phyloP scores from a whole-genome alignment of 2,888 invertebrate species.

The Neoitamus cyanurus region DNA sequence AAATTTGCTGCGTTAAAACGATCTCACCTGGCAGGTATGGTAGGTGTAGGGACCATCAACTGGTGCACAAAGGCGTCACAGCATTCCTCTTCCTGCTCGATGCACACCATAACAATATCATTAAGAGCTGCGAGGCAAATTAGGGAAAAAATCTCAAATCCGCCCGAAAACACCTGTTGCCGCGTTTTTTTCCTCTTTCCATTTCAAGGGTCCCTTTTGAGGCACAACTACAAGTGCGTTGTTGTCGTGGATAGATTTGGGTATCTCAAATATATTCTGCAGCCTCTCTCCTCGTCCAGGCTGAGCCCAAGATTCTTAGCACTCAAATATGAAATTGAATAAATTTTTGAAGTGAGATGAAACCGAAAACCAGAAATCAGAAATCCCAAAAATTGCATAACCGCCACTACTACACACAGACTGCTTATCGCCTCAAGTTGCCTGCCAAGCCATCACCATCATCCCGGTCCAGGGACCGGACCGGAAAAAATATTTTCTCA shows the following conservation, averaged over 20 bases:
- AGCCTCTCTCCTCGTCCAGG: neutral
- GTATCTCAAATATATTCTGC: neutral
- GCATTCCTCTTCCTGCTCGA: neutral
- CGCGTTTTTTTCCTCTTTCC: neutral
- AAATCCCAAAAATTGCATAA: neutral
- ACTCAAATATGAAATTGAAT: neutral
- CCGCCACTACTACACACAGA: neutral
- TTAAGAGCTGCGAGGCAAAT: neutral
- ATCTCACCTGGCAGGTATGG: neutral
- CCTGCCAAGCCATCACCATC: neutral
- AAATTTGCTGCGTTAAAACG: neutral
- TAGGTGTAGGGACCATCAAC: neutral
- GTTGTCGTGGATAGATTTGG: neutral
- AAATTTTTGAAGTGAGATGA: neutral
- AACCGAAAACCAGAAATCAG: neutral
- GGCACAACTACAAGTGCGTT: neutral
- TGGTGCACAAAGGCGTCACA: neutral
- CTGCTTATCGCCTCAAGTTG: neutral
- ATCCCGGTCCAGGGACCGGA: neutral
- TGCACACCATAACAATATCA: conserved; percentile 1
- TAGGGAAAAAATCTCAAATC: neutral
- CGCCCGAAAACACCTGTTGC: conserved; percentile 24
- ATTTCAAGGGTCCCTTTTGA: neutral
- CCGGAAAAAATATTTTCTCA: conserved; percentile 45
- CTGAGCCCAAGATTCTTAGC: neutral